Evolutionary conservation across 2,888 invertebrate species (phyloP), one percentile per base, ranked within the genome.

Genomic region (Lydus trimaculatus): DNA sequence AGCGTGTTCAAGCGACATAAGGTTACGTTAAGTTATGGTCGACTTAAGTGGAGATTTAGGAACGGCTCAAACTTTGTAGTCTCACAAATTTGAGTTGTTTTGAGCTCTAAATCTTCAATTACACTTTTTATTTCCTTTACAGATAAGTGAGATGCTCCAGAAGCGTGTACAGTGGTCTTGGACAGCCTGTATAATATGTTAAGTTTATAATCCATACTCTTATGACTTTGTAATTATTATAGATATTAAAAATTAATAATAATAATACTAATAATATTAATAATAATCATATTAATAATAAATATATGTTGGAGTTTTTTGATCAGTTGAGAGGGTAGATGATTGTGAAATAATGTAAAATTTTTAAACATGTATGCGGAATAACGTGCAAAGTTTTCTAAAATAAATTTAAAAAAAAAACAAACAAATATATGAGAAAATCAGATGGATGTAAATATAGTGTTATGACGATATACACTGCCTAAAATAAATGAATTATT

Each of bases 391-490:
- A 78, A 76, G 77, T 79, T 80, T 81, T 81, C 79, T 82, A 79
- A 79, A 73, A 70, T 8, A 48, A 48, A 9, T 11, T 11, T 5
- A 48, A 48, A 20, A 48, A 48, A 48, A 48, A 48, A n/a, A n/a
- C n/a, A n/a, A n/a, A n/a, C n/a, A n/a, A n/a, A n/a, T n/a, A 39
- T 43, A 43, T 7, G 17, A 74, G 70, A 75, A 76, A 74, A 78
- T 77, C 77, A 81, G 83, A 81, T 83, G 82, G 83, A 83, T 85
- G 85, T 85, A 85, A 81, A 85, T 85, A 85, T 85, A 85, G 84
- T 84, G 83, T 84, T 85, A 85, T 83, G 83, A 84, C 80, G 83
- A 85, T 84, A 84, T 84, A 84, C 84, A 85, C 85, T 85, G 85
- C 85, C 85, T 85, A 84, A 48, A 83, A 84, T 83, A 84, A 84